phyloP scores from a whole-genome alignment of 2,888 invertebrate species.

The Laspeyria flexula region DNA sequence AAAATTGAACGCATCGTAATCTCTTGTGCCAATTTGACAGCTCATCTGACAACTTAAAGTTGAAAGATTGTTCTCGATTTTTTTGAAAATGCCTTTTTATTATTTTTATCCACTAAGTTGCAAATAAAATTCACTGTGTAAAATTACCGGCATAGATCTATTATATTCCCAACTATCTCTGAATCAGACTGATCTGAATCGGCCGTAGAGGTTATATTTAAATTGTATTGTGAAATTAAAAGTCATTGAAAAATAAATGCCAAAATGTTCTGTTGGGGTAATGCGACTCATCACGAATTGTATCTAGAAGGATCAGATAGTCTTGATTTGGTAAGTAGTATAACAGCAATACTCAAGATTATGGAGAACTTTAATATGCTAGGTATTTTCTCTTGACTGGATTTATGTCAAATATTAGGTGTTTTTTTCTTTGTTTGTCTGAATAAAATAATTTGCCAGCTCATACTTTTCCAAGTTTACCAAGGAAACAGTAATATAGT shows the following conservation, averaged over 20 bases:
- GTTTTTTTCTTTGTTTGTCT: too few relatives aligned
- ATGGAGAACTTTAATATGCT: not conserved
- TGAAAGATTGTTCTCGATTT: conserved; percentile 77
- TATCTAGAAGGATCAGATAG: conserved; percentile 71
- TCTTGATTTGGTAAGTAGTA: conserved; percentile 70
- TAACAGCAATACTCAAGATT: not conserved
- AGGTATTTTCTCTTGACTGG: not conserved
- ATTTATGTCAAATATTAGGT: not conserved
- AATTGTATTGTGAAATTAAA: conserved; percentile 48
- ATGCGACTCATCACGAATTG: conserved; percentile 81
- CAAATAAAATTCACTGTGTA: conserved; percentile 57
- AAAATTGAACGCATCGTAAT: conserved; percentile 15
- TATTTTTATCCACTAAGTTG: conserved; percentile 55
- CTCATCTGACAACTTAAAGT: conserved; percentile 37
- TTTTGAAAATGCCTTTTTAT: conserved; percentile 61
- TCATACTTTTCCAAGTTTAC: too few relatives aligned
- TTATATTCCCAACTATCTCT: conserved; percentile 49
- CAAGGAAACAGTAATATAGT: too few relatives aligned
- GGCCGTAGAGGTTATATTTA: conserved; percentile 62
- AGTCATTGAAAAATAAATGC: conserved; percentile 48
- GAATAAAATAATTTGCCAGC: too few relatives aligned
- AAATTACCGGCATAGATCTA: conserved; percentile 32
- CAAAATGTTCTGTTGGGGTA: conserved; percentile 84
- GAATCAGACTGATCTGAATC: conserved; percentile 51
- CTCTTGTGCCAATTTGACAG: conserved; percentile 12